Evolutionary conservation across 2,113 vertebrate genomes (phyloP).

Genomic region (Cyanistes caeruleus): DNA sequence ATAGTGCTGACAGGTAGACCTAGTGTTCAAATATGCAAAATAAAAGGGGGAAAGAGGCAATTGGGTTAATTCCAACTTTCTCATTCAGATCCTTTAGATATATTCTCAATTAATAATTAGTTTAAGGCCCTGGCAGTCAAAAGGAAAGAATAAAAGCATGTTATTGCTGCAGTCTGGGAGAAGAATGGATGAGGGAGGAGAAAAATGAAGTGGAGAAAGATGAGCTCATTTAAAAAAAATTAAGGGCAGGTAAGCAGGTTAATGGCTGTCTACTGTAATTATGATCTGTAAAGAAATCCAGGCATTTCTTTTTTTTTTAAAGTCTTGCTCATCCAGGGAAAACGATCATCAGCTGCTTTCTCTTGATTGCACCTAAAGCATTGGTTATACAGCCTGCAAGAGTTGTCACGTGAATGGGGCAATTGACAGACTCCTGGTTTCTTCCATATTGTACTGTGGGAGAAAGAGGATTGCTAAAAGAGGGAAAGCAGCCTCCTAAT

Average conservation of each 20-base stretch:
- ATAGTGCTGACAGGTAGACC: background rate
- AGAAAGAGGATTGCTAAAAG: background rate
- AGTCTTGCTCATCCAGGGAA: background rate
- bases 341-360: background rate
- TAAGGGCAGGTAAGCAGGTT: conserved; percentile 38
- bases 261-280: background rate
- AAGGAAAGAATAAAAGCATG: conserved; percentile 52
- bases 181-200: conserved; percentile 50
- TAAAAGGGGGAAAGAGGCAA: background rate
- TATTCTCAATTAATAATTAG: conserved; percentile 64
- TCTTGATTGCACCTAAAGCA: background rate
- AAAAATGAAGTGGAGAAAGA: conserved; percentile 33
- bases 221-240: conserved; percentile 28
- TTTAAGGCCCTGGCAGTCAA: conserved; percentile 55
- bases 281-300: conserved; percentile 31
- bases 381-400: background rate
- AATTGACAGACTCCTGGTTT: background rate
- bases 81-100: conserved; percentile 51
- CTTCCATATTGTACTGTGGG: background rate
- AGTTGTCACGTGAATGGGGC: background rate
- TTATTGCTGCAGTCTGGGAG: conserved; percentile 35
- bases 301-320: background rate
- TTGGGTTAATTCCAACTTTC: conserved; percentile 60
- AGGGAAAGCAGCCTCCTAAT: background rate
- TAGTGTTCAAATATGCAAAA: background rate